Evolutionary conservation across 1,140 invertebrate species (phyloP).

Genomic region (Monomorium pharaonis): DNA sequence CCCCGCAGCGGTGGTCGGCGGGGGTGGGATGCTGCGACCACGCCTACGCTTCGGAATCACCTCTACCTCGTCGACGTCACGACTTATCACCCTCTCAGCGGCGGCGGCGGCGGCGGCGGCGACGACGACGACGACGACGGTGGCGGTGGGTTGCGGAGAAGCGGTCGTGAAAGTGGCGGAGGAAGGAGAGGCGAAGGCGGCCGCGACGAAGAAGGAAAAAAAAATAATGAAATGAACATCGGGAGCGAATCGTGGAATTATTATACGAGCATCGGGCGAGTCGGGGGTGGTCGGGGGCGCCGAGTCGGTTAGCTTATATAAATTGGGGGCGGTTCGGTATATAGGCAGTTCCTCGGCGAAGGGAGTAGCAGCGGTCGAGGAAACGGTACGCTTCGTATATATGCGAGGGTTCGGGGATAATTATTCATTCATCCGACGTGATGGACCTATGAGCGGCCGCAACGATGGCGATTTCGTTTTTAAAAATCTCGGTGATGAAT

Average conservation of each 20-base stretch:
- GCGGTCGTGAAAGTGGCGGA: constrained; percentile 51
- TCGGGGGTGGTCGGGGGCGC: constrained; percentile 65
- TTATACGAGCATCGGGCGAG: constrained; percentile 79
- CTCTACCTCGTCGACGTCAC: constrained; percentile 80
- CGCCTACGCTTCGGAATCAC: constrained; percentile 78
- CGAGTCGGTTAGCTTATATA: constrained; percentile 79
- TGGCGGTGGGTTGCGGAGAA: constrained; percentile 26
- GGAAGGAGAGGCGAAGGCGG: constrained; percentile 60
- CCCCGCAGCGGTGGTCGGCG: constrained; percentile 26
- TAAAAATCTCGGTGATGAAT: constrained; percentile 35
- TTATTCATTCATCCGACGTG: constrained; percentile 78
- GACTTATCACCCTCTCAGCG: constrained; percentile 84
- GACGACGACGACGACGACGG: neutral
- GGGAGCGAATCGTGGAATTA: constrained; percentile 82
- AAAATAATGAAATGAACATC: constrained; percentile 86
- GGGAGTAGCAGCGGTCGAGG: constrained; percentile 57
- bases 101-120: constrained; percentile 49
- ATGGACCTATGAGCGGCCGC: constrained; percentile 40
- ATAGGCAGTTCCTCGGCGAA: constrained; percentile 24
- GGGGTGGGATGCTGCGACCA: constrained; percentile 74
- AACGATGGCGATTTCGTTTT: constrained; percentile 43
- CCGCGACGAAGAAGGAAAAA: constrained; percentile 71
- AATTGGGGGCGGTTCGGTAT: constrained; percentile 75
- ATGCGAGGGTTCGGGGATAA: constrained; percentile 70
- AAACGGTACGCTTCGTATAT: constrained; percentile 76